Base-by-base conservation (phyloP, 2,888 invertebrate genomes). In the Chorisops tibialis region DNA sequence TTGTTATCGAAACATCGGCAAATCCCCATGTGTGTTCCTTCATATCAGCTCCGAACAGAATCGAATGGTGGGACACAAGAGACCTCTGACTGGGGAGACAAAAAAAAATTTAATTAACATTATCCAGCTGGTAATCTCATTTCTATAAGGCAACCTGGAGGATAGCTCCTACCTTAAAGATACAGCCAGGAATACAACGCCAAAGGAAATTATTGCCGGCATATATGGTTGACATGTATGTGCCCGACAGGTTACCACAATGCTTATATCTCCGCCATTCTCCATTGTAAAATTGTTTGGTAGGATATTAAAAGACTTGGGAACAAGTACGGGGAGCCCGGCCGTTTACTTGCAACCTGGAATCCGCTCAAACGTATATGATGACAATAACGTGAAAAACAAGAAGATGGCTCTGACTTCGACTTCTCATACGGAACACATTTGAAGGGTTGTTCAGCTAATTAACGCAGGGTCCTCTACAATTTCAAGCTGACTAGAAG, bases 61-160 rank as follows among this genome's bases (percentile, higher is more conserved):
- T 30, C 9, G 7, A 30, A 30, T 30, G 30, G 30, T 30, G 30
- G 30, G 30, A 30, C 30, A 30, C 30, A 30, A 30, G 30, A 30
- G 30, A 30, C 7, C 5, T n/a, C n/a, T 30, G 30, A 9, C 9
- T 16, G 14, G 18, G n/a, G n/a, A n/a, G n/a, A n/a, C n/a, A 41
- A 16, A 39, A 59, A 59, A 51, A 59, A 59, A 59, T 59, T 59
- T 59, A 59, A 59, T 59, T 59, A 59, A 59, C 59, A 59, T 59
- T 59, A 59, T 59, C 59, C 59, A 59, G 56, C 48, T 48, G 59
- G 47, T 59, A 59, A 59, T 59, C 59, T 59, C 49, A 59, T 59
- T 59, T 48, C 37, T 58, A 59, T 59, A 59, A 48, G 59, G 59
- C 43, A 49, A 59, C 49, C 59, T 48, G 59, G 45, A 56, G 30